These are phyloP conservation scores for Pampusana beccarii DNA, from an alignment of 2,113 vertebrate genomes.

Conservation along the genomic window DNA sequence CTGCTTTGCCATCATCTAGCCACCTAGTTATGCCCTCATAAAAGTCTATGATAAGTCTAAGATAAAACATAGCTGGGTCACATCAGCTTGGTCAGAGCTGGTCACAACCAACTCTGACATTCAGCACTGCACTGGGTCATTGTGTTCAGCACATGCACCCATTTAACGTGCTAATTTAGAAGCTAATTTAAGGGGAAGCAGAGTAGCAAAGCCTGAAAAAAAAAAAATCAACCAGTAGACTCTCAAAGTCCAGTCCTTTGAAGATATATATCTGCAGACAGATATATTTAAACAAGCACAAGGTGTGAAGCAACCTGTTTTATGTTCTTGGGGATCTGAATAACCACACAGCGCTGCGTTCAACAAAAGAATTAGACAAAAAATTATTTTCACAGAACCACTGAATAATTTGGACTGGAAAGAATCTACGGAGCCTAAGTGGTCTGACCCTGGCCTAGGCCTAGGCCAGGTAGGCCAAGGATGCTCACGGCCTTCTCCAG, in stretches of 20 bases:
- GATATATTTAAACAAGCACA: not conserved
- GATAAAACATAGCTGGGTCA: not conserved
- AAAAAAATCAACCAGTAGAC: not conserved
- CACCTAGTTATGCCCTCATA: too few relatives aligned
- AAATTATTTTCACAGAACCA: not conserved
- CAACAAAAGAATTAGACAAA: accelerated
- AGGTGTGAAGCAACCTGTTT: not conserved
- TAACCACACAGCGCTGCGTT: accelerated
- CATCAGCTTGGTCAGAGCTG: not conserved
- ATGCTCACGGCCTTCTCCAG: not conserved
- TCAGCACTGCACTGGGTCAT: not conserved
- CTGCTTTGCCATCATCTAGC: too few relatives aligned
- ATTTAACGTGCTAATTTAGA: not conserved
- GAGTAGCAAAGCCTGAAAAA: not conserved
- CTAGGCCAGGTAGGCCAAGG: not conserved
- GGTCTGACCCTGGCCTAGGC: not conserved
- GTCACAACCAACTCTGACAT: not conserved
- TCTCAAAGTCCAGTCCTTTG: not conserved
- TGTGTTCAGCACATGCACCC: not conserved
- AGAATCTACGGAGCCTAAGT: not conserved
- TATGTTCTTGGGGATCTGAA: not conserved
- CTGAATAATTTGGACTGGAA: not conserved
- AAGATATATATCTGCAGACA: not conserved
- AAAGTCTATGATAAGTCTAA: too few relatives aligned
- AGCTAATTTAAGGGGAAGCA: not conserved